Conservation (phyloP, 2,113 vertebrate genomes). For the Columba livia region DNA sequence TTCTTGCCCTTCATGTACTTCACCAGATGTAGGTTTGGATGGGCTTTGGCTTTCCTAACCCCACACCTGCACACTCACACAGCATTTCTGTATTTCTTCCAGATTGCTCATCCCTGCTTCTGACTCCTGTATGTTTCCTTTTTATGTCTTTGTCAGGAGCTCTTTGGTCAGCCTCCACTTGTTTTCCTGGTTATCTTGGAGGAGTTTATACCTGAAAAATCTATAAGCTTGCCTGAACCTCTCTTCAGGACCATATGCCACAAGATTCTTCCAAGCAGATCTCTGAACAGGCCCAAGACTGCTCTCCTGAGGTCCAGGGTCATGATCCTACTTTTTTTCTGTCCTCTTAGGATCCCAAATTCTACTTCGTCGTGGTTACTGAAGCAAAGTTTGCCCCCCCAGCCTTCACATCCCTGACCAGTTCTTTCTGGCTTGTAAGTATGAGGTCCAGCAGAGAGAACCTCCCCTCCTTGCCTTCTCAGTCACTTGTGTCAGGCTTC, state of each 20-base stretch:
- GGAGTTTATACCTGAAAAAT: background rate
- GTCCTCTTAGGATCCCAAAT: background rate
- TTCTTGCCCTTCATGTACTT: background rate
- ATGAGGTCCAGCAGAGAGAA: background rate
- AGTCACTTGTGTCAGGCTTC: background rate
- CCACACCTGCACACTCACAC: background rate
- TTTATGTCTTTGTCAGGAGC: background rate
- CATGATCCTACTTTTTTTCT: background rate
- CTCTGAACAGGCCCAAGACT: background rate
- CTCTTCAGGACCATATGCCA: rapidly evolving
- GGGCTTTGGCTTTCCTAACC: background rate
- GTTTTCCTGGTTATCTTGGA: background rate
- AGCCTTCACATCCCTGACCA: background rate
- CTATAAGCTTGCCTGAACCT: rapidly evolving
- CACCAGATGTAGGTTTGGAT: background rate
- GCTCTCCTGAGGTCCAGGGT: background rate
- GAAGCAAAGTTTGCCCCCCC: background rate
- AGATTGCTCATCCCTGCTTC: background rate
- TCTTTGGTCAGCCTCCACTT: background rate
- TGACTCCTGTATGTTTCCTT: background rate
- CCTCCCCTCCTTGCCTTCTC: background rate
- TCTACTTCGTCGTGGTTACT: rapidly evolving
- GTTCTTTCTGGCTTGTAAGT: background rate
- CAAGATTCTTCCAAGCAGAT: background rate
- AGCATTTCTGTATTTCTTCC: background rate